Conservation (phyloP, 2,113 vertebrate species). For the Notothenia rossii region DNA sequence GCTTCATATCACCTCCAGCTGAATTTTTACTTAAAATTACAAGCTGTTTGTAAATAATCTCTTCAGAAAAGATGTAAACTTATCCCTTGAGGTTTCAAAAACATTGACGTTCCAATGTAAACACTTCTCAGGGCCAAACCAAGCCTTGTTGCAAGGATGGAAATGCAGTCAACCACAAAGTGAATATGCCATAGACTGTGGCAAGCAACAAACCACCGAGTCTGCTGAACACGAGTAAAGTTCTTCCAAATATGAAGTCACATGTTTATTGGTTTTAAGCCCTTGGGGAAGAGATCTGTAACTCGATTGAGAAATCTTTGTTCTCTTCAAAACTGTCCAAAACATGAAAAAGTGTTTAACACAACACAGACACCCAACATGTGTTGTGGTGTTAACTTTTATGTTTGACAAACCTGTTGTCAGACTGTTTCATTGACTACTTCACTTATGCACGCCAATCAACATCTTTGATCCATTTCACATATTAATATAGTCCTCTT, state of each 20-base stretch:
- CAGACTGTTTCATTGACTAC: neutral
- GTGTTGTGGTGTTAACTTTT: neutral
- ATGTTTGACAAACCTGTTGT: neutral
- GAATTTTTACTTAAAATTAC: too few species aligned
- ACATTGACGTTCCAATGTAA: constrained; percentile 9
- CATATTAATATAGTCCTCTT: neutral
- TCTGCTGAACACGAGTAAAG: constrained; percentile 30
- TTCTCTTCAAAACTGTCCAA: neutral
- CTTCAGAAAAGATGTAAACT: neutral
- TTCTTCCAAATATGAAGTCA: constrained; percentile 50
- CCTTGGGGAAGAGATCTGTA: constrained; percentile 6
- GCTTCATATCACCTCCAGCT: too few species aligned
- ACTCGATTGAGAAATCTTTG: neutral
- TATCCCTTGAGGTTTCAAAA: neutral
- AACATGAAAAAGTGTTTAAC: neutral
- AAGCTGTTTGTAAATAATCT: neutral
- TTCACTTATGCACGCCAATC: neutral
- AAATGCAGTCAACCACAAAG: constrained; percentile 9
- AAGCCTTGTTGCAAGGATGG: neutral
- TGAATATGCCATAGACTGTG: constrained; percentile 26
- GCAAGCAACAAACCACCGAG: constrained; percentile 23
- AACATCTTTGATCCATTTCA: neutral
- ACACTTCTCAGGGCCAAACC: constrained; percentile 8
- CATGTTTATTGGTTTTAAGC: constrained; percentile 9
- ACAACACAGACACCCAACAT: neutral